A percentile compares a stretch with the other conserved stretches of the same genome.
Conservation (phyloP, 2,888 invertebrate genomes). For the Heptascelio sp. region DNA sequence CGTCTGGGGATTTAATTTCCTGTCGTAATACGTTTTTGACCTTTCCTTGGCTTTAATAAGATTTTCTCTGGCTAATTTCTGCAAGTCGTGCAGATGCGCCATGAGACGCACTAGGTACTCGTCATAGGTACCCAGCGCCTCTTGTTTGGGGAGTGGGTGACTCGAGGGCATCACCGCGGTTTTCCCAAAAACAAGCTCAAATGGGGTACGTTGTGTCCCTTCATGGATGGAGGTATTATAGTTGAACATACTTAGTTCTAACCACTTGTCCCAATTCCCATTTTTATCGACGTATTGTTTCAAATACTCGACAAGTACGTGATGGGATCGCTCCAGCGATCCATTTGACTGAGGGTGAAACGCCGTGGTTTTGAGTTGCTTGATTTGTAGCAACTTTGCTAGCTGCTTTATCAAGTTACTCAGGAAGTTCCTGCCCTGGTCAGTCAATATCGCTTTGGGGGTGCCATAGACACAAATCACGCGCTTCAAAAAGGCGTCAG, state of each 20-base stretch:
- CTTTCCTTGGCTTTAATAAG: not conserved
- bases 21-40: not conserved
- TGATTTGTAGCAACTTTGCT: slow-evolving; percentile 62
- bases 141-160: not conserved
- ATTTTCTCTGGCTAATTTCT: not conserved
- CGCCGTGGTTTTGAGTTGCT: slow-evolving; percentile 62
- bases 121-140: not conserved
- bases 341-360: slow-evolving; percentile 31
- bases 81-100: not conserved
- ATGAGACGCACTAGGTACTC: not conserved
- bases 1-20: not conserved
- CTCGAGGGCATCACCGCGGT: not conserved
- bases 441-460: slow-evolving; percentile 64
- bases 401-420: slow-evolving; percentile 61
- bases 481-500: slow-evolving; percentile 64
- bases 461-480: slow-evolving; percentile 66
- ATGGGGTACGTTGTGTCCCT: not conserved
- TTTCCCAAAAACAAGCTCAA: not conserved
- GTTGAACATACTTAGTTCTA: not conserved
- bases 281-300: not conserved
- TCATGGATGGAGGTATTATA: not conserved
- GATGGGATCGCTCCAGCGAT: not conserved
- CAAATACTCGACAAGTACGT: not conserved
- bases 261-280: not conserved
- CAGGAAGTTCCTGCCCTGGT: slow-evolving; percentile 71